Base-by-base conservation (phyloP, 2,888 invertebrate genomes). In the Lasioglossum oenotherae region DNA sequence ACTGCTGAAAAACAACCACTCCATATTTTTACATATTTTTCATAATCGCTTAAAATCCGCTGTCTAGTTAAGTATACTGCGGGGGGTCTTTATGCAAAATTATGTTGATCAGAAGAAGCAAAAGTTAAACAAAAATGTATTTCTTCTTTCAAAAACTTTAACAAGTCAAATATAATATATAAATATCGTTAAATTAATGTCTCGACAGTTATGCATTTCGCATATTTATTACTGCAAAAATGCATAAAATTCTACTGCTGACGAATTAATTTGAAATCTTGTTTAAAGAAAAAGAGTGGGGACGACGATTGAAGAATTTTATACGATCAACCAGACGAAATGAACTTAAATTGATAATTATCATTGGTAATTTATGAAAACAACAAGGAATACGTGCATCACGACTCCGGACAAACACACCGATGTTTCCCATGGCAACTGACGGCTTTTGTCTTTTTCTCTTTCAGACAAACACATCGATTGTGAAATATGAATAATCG, bases 401-500 rank as follows among this genome's bases (percentile, higher is more conserved):
- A 71, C 49, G 67, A 86, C 82, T 85, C 75, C 83, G 88, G 86
- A 78, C 77, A 81, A 76, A 79, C 69, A 73, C 86, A 74, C 38
- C 71, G 60, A 81, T 82, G 77, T 84, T 85, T 81, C 74, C 60
- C 82, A 41, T 46, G 69, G 57, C 46, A 71, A 74, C 74, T 49
- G 27, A 57, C 69, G 31, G 73, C 72, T 44, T 41, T 19, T 5
- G 49, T 80, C 72, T 85, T 78, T 72, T 53, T 60, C 78, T 73
- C 75, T 83, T 69, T 83, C 77, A 71, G 87, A 76, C 86, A 81
- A 67, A 75, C 82, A 81, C 75, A 82, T 75, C 75, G 79, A 77
- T 77, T 86, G 87, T 91, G 87, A 92, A 92, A 91, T 91, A 92
- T 91, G 89, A 92, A 93, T 91, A 86, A 75, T 44, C 88, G 92